A percentile compares a stretch with the other conserved stretches of the same genome.
phyloP scores from a whole-genome alignment of 2,888 invertebrate species.

The Luffia ferchaultella region DNA sequence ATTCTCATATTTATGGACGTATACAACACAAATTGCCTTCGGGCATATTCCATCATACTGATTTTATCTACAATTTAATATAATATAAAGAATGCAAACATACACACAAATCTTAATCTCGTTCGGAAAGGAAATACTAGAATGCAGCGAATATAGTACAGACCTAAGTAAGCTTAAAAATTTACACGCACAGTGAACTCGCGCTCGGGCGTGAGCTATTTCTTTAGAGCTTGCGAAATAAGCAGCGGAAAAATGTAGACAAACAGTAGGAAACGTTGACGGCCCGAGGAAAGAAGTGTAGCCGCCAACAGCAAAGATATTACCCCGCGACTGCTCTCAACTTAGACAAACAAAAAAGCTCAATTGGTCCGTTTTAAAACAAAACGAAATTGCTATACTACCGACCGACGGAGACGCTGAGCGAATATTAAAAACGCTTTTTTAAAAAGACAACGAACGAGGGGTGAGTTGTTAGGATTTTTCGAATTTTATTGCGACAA shows the following conservation, averaged over 20 bases:
- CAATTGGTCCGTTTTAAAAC: slow-evolving; percentile 54
- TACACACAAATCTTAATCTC: slow-evolving; percentile 8
- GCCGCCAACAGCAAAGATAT: slow-evolving; percentile 35
- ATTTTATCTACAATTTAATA: slow-evolving; percentile 1
- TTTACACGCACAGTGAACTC: slow-evolving; percentile 50
- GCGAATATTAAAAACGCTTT: slow-evolving; percentile 62
- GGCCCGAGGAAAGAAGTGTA: no score
- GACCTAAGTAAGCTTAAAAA: slow-evolving; percentile 33
- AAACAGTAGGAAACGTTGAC: background rate
- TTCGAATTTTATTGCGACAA: slow-evolving; percentile 34
- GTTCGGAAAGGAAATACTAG: slow-evolving; percentile 14
- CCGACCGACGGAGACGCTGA: slow-evolving; percentile 43
- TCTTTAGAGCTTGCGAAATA: slow-evolving; percentile 14
- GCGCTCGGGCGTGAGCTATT: slow-evolving; percentile 40
- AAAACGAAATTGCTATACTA: slow-evolving; percentile 51
- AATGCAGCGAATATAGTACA: slow-evolving; percentile 3
- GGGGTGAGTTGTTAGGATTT: slow-evolving; percentile 49
- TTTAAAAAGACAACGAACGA: slow-evolving; percentile 38
- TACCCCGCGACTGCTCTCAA: slow-evolving; percentile 58
- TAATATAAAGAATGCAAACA: slow-evolving; percentile 19
- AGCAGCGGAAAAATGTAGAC: background rate
- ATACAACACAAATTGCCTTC: no score
- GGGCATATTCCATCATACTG: no score
- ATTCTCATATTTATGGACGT: no score
- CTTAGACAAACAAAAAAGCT: slow-evolving; percentile 59